These are phyloP conservation scores for Vipera ursinii DNA, from an alignment of 2,797 vertebrate genomes.

Conservation along the genomic window DNA sequence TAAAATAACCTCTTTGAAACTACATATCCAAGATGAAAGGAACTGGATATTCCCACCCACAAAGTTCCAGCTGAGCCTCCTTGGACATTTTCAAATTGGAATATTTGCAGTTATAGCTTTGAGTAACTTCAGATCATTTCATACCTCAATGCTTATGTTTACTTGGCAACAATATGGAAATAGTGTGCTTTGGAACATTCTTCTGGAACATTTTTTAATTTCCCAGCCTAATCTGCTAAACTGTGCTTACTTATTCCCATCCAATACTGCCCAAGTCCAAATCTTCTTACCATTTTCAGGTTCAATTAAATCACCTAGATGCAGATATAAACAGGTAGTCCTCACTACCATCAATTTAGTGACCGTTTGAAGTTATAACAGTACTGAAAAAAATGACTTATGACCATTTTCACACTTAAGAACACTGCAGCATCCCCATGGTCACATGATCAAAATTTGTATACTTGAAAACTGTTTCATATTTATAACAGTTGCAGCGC, in stretches of 20 bases:
- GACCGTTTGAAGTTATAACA: background rate
- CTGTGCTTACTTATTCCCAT: background rate
- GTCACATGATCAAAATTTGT: background rate
- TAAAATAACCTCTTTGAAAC: conserved; percentile 13
- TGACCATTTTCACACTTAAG: background rate
- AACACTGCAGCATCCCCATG: background rate
- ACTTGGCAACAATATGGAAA: background rate
- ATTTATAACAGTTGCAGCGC: background rate
- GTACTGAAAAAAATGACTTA: background rate
- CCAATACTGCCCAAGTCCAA: background rate
- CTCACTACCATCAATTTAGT: background rate
- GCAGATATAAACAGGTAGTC: background rate
- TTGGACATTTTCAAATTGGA: background rate
- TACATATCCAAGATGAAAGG: conserved; percentile 5
- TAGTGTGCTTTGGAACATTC: background rate
- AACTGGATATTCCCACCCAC: background rate
- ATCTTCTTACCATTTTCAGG: background rate
- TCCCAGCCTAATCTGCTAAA: background rate
- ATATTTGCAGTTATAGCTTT: background rate
- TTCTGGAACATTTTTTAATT: background rate
- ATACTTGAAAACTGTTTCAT: background rate
- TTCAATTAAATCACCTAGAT: background rate
- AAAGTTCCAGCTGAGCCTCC: background rate
- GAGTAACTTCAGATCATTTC: background rate
- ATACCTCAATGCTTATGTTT: background rate